Evolutionary conservation across 2,888 invertebrate species (phyloP).

Genomic region (Ligdia adustata): DNA sequence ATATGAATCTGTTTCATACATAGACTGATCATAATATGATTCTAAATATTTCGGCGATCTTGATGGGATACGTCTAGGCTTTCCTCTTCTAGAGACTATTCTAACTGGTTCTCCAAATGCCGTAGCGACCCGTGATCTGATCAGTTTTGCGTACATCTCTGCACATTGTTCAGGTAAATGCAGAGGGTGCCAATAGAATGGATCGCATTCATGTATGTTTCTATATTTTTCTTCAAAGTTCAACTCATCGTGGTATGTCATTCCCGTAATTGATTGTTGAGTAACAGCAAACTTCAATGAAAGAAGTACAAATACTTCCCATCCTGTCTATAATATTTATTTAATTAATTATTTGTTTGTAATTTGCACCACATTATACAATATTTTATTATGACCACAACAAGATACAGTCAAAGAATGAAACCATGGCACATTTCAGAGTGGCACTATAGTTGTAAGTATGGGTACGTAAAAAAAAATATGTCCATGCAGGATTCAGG

Average conservation of each 20-base stretch:
- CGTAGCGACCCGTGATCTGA: constrained; percentile 48
- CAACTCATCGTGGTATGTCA: constrained; percentile 69
- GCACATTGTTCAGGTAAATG: constrained; percentile 67
- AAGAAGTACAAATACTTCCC: constrained; percentile 30
- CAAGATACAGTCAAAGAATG: too few species aligned
- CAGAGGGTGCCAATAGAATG: constrained; percentile 70
- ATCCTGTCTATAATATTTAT: constrained; percentile 48
- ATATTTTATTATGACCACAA: too few species aligned
- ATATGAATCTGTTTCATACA: background rate
- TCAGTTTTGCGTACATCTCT: constrained; percentile 57
- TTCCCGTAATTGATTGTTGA: constrained; percentile 60
- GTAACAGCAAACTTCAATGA: constrained; percentile 28
- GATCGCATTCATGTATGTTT: constrained; percentile 66
- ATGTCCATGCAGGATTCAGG: too few species aligned
- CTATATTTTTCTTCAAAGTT: constrained; percentile 65
- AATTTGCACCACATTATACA: too few species aligned
- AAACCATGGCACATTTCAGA: too few species aligned
- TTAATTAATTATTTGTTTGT: too few species aligned
- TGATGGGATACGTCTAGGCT: background rate
- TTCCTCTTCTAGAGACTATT: constrained; percentile 41
- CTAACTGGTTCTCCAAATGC: constrained; percentile 41
- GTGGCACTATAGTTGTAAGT: too few species aligned
- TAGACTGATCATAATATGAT: constrained; percentile 10
- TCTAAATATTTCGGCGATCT: constrained; percentile 5
- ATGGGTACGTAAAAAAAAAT: too few species aligned